Evolutionary conservation across 2,113 vertebrate genomes (phyloP), one percentile per base, ranked within the genome.

Genomic region (Corapipo altera): DNA sequence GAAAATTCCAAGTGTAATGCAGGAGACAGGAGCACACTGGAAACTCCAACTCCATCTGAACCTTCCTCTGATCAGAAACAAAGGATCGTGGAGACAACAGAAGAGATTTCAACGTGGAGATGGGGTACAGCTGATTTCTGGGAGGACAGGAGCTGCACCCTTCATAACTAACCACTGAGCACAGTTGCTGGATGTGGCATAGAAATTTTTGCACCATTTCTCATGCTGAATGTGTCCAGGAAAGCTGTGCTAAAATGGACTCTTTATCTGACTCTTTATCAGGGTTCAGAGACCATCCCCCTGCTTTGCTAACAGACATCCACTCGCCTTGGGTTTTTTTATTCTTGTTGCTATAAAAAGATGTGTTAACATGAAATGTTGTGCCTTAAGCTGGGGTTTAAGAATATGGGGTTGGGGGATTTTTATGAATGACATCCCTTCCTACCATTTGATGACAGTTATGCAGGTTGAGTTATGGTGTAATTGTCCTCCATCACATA

Each of bases 101-200:
- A 27, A 54, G 4, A 15, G 7, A 27, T 67, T 85, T 78, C 33
- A 67, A 15, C 17, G 23, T 12, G 13, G 28, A 41, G 44, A 24
- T 12, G 30, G 3, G 26, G 8, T 22, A 9, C 35, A 73, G n/a
- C 14, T 52, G 39, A 57, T 32, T 93, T 59, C 55, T 58, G n/a
- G 43, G 48, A 62, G n/a, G 41, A 22, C 24, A 49, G 55, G 37
- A 87, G 16, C 12, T 57, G 15, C 3, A 37, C 5, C 9, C 19
- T 16, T 71, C 18, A 14, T 39, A 23, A 59, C 37, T 46, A 51
- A 24, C 12, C 43, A 54, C 4, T 6, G 6, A 48, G 8, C 15
- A 28, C 0, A 0, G n/a, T 24, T 69, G 41, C 22, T 77, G 2
- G 1, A 12, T 17, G 8, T 18, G 35, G 4, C 23, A n/a, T 2